Evolutionary conservation across 2,888 invertebrate genomes (phyloP), one percentile per base, ranked within the genome.

Genomic region (Orthosia cruda): DNA sequence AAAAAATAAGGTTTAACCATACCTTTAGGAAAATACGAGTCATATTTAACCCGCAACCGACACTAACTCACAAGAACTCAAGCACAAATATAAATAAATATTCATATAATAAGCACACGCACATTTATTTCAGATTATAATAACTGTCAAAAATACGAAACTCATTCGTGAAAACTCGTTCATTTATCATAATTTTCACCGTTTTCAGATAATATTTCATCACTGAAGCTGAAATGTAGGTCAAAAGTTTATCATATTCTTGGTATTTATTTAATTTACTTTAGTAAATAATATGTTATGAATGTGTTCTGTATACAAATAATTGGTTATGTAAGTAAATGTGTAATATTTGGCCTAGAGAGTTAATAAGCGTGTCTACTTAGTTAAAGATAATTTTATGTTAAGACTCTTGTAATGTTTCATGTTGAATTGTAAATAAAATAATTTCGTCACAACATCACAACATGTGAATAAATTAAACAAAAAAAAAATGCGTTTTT

Each of bases 131-230:
- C 9, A 49, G 26, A 45, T 16, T 59, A 54, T 64, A 81, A 45
- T 76, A 81, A 65, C 71, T 83, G 80, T 83, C 72, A 83, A 63
- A 78, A 83, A 47, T 26, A 45, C n/a, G 13, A 79, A 78, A 71
- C 49, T 58, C 54, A 62, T 67, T 54, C 54, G 62, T 50, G 18
- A 18, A 12, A 49, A 77, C 18, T 45, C 11, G 23, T 45, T 58
- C 72, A 78, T 80, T 83, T 63, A 71, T 83, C 65, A 77, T 40
- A n/a, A 65, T 54, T 57, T 50, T 16, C 18, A 32, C 2, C n/a
- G 32, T 26, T 50, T 83, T 66, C 54, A 26, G 15, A 45, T 20
- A 62, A 82, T 83, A 40, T 80, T 80, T 80, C 83, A 78, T 62
- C 18, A 4, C 15, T 26, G n/a, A 54, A 45, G 32, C 57, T 58